Base-by-base conservation (phyloP, 1,140 invertebrate genomes). In the Dysdera silvatica region DNA sequence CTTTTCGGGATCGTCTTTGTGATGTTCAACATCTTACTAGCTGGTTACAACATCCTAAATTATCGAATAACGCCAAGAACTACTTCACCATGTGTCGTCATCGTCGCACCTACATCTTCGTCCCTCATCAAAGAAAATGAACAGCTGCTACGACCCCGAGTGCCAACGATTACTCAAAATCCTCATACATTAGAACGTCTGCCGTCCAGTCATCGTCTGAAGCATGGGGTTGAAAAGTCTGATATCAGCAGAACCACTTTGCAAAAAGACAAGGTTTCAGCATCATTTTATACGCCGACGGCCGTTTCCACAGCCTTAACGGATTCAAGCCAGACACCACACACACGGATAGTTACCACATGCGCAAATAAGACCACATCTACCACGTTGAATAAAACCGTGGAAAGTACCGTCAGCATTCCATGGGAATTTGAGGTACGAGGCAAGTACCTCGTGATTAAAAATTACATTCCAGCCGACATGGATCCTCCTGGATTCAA, bases 391-490 rank as follows among this genome's bases (percentile, higher is more conserved):
- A n/a, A n/a, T n/a, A n/a, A n/a, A n/a, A n/a, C n/a, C n/a, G n/a
- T n/a, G n/a, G n/a, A n/a, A n/a, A n/a, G n/a, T 26, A 55, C 62
- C 29, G 20, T 41, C 12, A 20, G 35, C 0, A 29, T 29, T 14
- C 53, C 51, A 24, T 67, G 68, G 67, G 68, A 54, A 29, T 43
- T 41, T 16, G 70, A 70, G n/a, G 88, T 91, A 71, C 81, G 89
- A 8, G 89, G 89, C 14, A 87, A 90, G 69, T 93, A 87, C 72
- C 92, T 89, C 88, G 88, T 93, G 56, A 78, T 95, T 10, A 88
- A 91, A 74, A 91, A 93, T 77, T 94, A 91, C 73, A 82, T 93
- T 52, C 76, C 75, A 59, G 80, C 80, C 62, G 61, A 67, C 35
- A 40, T 51, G 0, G 32, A 43, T 48, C 24, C 32, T 37, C 78